These are phyloP conservation scores for Porites cylindrica DNA, from an alignment of 92 coral and sea anemone genomes.

Conservation along the genomic window DNA sequence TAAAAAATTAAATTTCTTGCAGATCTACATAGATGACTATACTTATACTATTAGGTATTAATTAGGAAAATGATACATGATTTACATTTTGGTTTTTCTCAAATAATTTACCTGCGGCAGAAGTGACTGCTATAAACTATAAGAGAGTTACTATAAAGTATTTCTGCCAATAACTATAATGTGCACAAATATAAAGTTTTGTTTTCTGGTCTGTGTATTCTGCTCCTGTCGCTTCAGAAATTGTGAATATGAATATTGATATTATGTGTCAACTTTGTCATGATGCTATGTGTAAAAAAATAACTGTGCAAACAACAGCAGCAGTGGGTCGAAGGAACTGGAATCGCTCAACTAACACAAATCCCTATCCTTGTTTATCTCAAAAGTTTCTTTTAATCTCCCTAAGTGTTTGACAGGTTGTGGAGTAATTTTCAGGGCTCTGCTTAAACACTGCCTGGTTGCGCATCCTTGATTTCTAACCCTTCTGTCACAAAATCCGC, in stretches of 20 bases:
- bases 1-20: constrained; percentile 41
- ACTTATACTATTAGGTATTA: constrained; percentile 4
- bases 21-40: constrained; percentile 30
- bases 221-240: constrained; percentile 39
- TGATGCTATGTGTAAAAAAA: constrained; percentile 27
- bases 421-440: too few relatives aligned
- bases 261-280: constrained; percentile 6
- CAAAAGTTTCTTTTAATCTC: too few relatives aligned
- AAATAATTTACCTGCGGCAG: constrained; percentile 32
- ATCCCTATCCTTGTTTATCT: too few relatives aligned
- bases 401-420: too few relatives aligned
- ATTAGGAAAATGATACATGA: constrained; percentile 23
- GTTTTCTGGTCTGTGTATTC: constrained; percentile 32
- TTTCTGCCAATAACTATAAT: constrained; percentile 23
- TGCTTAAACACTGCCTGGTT: too few relatives aligned
- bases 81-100: constrained; percentile 42
- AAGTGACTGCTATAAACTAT: constrained; percentile 16
- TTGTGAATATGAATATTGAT: constrained; percentile 44
- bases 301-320: too few relatives aligned
- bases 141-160: constrained; percentile 7
- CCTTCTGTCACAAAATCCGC: too few relatives aligned
- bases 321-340: too few relatives aligned
- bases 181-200: constrained; percentile 17
- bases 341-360: too few relatives aligned
- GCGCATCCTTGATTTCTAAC: too few relatives aligned